A percentile compares a stretch with the other conserved stretches of the same genome.
phyloP scores from a whole-genome alignment of 2,113 vertebrate species.

The Polypterus bichir region DNA sequence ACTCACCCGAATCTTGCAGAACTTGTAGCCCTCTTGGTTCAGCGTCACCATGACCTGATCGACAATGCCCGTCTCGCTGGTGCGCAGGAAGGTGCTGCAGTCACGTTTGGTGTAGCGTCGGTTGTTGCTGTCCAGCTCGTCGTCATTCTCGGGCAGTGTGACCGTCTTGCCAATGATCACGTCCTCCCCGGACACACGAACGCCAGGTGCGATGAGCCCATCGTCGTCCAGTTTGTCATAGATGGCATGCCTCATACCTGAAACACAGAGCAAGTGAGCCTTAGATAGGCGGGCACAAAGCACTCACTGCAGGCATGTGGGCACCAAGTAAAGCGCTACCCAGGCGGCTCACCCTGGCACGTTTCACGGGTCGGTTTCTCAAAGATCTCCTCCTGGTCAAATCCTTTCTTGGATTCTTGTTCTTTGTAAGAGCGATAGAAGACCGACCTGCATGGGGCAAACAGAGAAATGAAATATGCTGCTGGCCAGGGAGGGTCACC shows the following conservation, averaged over 20 bases:
- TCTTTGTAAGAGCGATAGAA: constrained; percentile 98
- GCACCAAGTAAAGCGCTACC: too few relatives aligned
- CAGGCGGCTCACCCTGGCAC: constrained; percentile 67
- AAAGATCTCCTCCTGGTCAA: constrained; percentile 95
- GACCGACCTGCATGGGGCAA: constrained; percentile 62
- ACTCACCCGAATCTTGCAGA: constrained; percentile 95
- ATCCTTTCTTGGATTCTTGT: constrained; percentile 94
- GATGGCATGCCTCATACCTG: constrained; percentile 95
- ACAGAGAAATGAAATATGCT: too few relatives aligned
- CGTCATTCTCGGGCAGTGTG: constrained; percentile 87
- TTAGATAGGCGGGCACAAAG: too few relatives aligned
- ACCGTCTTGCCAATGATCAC: constrained; percentile 97
- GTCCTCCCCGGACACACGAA: constrained; percentile 95
- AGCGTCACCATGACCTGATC: constrained; percentile 98
- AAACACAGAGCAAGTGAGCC: too few relatives aligned
- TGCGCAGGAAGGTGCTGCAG: constrained; percentile 90
- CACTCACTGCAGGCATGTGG: too few relatives aligned
- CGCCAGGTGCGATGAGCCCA: constrained; percentile 87
- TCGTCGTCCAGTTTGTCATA: constrained; percentile 96
- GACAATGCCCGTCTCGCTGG: constrained; percentile 94
- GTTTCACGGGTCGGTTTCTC: constrained; percentile 92
- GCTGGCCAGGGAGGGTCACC: too few relatives aligned
- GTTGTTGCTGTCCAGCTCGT: constrained; percentile 85
- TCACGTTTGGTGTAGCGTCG: constrained; percentile 89
- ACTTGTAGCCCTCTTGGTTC: constrained; percentile 97